Conservation (phyloP, 2,797 vertebrate genomes). For the Gila robusta region DNA sequence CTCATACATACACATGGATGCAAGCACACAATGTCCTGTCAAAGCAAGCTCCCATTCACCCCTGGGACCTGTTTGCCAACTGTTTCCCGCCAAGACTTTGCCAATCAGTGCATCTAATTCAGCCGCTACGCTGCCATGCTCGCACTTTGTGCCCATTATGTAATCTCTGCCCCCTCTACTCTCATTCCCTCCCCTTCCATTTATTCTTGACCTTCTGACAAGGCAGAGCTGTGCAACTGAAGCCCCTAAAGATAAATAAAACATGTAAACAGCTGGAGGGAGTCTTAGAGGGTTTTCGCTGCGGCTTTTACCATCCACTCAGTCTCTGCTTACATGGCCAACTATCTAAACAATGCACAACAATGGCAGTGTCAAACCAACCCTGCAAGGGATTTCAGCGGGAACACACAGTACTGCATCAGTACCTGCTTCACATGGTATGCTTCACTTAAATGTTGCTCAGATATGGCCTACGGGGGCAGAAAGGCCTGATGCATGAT, state of each 20-base stretch:
- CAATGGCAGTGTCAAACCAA: slow-evolving; percentile 50
- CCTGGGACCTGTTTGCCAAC: slow-evolving; percentile 21
- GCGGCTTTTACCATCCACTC: slow-evolving; percentile 40
- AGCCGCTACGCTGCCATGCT: slow-evolving; percentile 26
- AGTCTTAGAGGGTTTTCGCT: slow-evolving; percentile 29
- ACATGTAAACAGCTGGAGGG: slow-evolving; percentile 47
- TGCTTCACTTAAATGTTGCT: slow-evolving; percentile 29
- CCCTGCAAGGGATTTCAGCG: slow-evolving; percentile 39
- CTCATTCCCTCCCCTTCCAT: slow-evolving; percentile 16
- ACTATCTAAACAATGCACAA: slow-evolving; percentile 51
- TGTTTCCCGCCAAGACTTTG: slow-evolving; percentile 44
- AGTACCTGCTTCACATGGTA: slow-evolving; percentile 42
- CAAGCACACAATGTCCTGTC: slow-evolving; percentile 18
- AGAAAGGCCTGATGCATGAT: slow-evolving; percentile 27
- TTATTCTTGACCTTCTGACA: slow-evolving; percentile 45
- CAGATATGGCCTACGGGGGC: slow-evolving; percentile 26
- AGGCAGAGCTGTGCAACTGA: slow-evolving; percentile 12
- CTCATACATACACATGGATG: slow-evolving; percentile 15
- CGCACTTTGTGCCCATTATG: slow-evolving; percentile 38
- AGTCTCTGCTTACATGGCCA: slow-evolving; percentile 42
- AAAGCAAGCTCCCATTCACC: slow-evolving; percentile 32
- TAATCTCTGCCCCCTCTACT: slow-evolving; percentile 30
- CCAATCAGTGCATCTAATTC: slow-evolving; percentile 47
- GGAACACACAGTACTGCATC: slow-evolving; percentile 54
- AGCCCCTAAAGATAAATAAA: slow-evolving; percentile 43